Conservation (phyloP, 92 coral and sea anemone genomes). For the Parazoanthus darwini region DNA sequence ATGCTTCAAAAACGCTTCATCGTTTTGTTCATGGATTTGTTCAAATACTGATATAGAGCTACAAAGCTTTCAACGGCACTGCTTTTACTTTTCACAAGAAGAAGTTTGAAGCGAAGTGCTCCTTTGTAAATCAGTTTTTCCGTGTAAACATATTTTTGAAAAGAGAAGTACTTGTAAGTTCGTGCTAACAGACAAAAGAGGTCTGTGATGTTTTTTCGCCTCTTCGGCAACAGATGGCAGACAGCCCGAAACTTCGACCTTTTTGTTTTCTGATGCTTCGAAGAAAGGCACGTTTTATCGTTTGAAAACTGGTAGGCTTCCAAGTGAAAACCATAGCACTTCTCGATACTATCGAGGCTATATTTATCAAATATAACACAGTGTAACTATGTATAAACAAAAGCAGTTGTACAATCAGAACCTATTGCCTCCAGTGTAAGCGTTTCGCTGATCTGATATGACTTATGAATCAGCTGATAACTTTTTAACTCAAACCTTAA, state of each 20-base stretch:
- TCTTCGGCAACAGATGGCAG: conserved; percentile 3
- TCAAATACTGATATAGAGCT: not conserved
- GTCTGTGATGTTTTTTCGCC: conserved; percentile 7
- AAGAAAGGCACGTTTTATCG: not conserved
- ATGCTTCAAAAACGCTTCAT: not conserved
- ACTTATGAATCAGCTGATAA: no score
- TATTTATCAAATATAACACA: not conserved
- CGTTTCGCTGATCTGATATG: not conserved
- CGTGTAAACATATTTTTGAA: not conserved
- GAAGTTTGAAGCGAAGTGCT: not conserved
- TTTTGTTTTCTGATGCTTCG: not conserved
- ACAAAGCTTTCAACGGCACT: not conserved
- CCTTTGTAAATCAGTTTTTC: not conserved
- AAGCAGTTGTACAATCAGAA: not conserved
- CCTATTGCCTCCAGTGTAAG: not conserved
- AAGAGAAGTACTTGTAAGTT: not conserved
- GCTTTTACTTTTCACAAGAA: no score
- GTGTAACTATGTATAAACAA: not conserved
- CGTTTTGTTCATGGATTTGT: not conserved
- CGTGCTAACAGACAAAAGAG: conserved; percentile 30
- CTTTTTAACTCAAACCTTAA: not conserved
- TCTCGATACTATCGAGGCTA: not conserved
- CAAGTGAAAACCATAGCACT: not conserved
- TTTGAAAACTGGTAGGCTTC: not conserved
- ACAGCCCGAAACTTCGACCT: not conserved